Percentiles rank a stretch among this genome's conserved stretches.
phyloP scores from a whole-genome alignment of 2,113 vertebrate species.

The Scophthalmus maximus region DNA sequence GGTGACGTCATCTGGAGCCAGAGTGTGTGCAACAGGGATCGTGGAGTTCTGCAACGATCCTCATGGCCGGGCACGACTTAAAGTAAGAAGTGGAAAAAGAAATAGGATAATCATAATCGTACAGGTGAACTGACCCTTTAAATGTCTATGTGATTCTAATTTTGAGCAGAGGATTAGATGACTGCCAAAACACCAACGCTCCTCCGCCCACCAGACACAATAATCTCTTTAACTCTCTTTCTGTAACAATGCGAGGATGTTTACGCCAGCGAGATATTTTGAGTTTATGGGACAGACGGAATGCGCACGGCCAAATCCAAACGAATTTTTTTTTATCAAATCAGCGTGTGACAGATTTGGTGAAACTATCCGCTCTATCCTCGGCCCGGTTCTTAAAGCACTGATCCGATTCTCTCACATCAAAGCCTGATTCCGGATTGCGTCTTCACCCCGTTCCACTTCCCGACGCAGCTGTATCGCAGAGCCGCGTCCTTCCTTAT shows the following conservation, averaged over 20 bases:
- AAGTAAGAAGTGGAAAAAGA: background rate
- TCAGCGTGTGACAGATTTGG: slow-evolving; percentile 8
- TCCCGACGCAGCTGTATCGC: slow-evolving; percentile 7
- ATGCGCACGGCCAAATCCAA: background rate
- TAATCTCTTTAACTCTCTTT: background rate
- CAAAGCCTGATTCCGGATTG: slow-evolving; percentile 36
- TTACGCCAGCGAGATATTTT: background rate
- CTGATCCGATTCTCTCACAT: slow-evolving; percentile 49
- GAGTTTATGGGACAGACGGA: slow-evolving; percentile 7
- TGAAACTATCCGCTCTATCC: slow-evolving; percentile 16
- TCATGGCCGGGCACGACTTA: too few species aligned
- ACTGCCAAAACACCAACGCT: background rate
- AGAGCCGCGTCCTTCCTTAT: slow-evolving; percentile 13
- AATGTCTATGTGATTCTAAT: background rate
- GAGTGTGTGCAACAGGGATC: too few species aligned
- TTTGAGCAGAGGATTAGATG: background rate
- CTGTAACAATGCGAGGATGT: background rate
- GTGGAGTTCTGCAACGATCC: too few species aligned
- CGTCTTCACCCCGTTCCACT: slow-evolving; percentile 31
- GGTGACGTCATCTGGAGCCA: too few species aligned
- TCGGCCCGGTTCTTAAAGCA: slow-evolving; percentile 43
- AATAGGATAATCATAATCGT: too few species aligned
- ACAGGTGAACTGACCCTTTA: slow-evolving; percentile 17
- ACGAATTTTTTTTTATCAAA: too few species aligned
- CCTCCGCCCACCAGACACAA: background rate